Conservation (phyloP, 1,140 invertebrate genomes). For the Semibalanus balanoides region DNA sequence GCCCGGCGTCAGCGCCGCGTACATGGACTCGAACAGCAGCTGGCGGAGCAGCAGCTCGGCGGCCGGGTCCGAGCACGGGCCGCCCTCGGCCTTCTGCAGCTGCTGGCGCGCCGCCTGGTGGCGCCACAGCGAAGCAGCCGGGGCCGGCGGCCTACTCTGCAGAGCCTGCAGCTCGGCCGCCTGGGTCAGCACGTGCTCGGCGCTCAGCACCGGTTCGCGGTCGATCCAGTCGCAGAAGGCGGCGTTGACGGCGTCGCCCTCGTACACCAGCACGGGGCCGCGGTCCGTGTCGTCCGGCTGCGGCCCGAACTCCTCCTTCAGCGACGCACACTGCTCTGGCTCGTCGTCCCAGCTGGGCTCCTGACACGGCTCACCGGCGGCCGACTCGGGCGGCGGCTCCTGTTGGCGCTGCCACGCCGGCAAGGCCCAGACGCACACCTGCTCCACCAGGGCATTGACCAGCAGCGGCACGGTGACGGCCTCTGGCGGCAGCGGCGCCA, state of each 20-base stretch:
- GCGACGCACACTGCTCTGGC: neutral
- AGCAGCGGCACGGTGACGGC: neutral
- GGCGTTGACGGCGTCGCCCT: slow-evolving; percentile 1
- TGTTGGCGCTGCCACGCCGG: neutral
- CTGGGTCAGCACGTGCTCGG: slow-evolving; percentile 1
- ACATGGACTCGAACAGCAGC: neutral
- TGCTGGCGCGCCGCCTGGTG: neutral
- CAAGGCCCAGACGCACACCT: neutral
- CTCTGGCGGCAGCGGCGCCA: neutral
- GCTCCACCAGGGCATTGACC: neutral
- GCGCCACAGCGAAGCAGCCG: neutral
- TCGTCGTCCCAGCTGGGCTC: neutral
- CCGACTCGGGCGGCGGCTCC: neutral
- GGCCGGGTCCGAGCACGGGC: neutral
- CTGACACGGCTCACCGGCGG: neutral
- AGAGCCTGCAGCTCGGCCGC: neutral
- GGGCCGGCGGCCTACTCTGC: neutral
- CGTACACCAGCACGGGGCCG: neutral
- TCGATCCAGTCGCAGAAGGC: neutral
- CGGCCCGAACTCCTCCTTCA: neutral
- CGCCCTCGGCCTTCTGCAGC: neutral
- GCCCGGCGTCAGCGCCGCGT: neutral
- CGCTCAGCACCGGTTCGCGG: neutral
- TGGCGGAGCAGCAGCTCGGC: neutral
- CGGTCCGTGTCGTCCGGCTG: neutral